These are phyloP conservation scores for Drosophila equinoxialis DNA, from an alignment of 1,140 invertebrate species.

Conservation along the genomic window DNA sequence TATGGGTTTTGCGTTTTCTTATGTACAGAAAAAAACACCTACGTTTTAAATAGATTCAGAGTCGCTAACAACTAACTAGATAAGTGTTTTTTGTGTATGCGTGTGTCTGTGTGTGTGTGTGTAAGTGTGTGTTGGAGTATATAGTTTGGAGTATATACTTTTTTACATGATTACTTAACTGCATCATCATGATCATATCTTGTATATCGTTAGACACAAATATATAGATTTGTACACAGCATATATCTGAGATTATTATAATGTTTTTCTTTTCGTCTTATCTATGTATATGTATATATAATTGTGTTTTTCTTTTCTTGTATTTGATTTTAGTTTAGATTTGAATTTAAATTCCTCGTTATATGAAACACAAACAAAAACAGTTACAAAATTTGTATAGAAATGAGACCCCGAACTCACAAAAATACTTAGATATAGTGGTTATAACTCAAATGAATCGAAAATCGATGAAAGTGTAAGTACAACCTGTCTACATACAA, in stretches of 20 bases:
- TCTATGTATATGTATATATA: neutral
- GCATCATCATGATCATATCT: slow-evolving; percentile 22
- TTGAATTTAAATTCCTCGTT: slow-evolving; percentile 66
- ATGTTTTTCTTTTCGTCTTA: slow-evolving; percentile 10
- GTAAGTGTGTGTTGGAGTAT: slow-evolving; percentile 30
- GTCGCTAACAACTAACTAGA: slow-evolving; percentile 58
- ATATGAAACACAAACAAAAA: slow-evolving; percentile 6
- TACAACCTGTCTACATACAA: slow-evolving; percentile 43
- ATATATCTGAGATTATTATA: slow-evolving; percentile 55
- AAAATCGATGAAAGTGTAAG: slow-evolving; percentile 17
- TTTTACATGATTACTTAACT: slow-evolving; percentile 54
- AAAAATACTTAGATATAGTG: slow-evolving; percentile 44
- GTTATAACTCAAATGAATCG: slow-evolving; percentile 33
- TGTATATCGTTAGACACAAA: slow-evolving; percentile 54
- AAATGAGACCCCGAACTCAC: slow-evolving; percentile 32
- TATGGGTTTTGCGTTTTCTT: slow-evolving; percentile 40
- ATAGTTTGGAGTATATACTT: slow-evolving; percentile 7
- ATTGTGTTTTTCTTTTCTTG: slow-evolving; percentile 2
- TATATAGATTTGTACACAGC: slow-evolving; percentile 75
- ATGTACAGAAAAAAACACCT: slow-evolving; percentile 52
- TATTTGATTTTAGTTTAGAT: slow-evolving; percentile 40
- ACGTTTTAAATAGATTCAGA: slow-evolving; percentile 21
- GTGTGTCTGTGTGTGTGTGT: slow-evolving; percentile 26
- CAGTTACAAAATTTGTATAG: neutral
- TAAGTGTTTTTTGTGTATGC: slow-evolving; percentile 38